Evolutionary conservation across 2,888 invertebrate genomes (phyloP).

Genomic region (Orthonevra nobilis): DNA sequence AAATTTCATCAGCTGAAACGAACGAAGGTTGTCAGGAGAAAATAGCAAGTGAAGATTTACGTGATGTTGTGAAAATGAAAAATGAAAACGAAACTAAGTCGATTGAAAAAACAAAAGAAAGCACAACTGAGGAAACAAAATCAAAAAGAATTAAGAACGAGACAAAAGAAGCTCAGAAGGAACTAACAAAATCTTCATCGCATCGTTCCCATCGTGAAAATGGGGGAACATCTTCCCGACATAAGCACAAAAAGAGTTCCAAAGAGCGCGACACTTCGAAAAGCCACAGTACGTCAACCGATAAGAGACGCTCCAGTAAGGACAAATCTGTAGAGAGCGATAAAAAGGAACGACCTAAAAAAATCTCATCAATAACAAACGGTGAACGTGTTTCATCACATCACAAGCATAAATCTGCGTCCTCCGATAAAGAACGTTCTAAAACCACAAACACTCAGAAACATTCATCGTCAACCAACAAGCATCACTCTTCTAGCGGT

Average conservation of each 20-base stretch:
- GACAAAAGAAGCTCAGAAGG: slow-evolving; percentile 6
- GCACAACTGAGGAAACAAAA: neutral
- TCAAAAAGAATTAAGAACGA: slow-evolving; percentile 22
- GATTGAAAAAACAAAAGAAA: slow-evolving; percentile 17
- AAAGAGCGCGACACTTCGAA: slow-evolving; percentile 39
- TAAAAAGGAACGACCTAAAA: slow-evolving; percentile 32
- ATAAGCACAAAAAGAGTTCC: slow-evolving; percentile 52
- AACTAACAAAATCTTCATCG: slow-evolving; percentile 2
- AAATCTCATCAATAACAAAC: slow-evolving; percentile 39
- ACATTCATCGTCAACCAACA: slow-evolving; percentile 17
- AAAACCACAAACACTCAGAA: slow-evolving; percentile 42
- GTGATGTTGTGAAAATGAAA: slow-evolving; percentile 6
- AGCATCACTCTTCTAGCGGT: slow-evolving; percentile 20
- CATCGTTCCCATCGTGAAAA: slow-evolving; percentile 38
- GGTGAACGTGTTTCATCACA: slow-evolving; percentile 46
- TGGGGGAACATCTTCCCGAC: slow-evolving; percentile 27
- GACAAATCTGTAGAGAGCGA: slow-evolving; percentile 17
- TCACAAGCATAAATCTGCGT: slow-evolving; percentile 68
- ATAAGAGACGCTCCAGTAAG: slow-evolving; percentile 34
- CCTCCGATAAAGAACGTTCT: slow-evolving; percentile 42
- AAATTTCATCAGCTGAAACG: neutral
- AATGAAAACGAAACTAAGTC: neutral
- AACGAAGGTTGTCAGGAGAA: too few relatives aligned
- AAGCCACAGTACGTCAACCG: slow-evolving; percentile 5
- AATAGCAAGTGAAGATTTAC: too few relatives aligned